Evolutionary conservation across 2,888 invertebrate species (phyloP).

Genomic region (Sesia bembeciformis): DNA sequence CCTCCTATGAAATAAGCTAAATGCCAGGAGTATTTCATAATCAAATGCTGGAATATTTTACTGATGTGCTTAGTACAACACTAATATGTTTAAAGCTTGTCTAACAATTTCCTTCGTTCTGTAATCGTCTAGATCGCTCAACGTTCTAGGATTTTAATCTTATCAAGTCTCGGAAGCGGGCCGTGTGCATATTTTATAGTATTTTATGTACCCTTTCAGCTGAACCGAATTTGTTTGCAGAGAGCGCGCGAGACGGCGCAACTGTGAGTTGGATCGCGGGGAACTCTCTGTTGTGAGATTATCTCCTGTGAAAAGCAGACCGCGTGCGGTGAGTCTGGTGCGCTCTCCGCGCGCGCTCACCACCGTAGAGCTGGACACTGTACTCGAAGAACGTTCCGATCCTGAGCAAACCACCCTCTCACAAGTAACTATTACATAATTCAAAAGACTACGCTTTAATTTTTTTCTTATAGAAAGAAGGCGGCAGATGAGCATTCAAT

Average conservation of each 20-base stretch:
- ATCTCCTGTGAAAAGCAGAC: conserved; percentile 49
- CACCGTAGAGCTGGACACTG: conserved; percentile 86
- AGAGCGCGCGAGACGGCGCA: conserved; percentile 86
- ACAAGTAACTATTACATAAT: conserved; percentile 33
- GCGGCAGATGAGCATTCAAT: too few relatives aligned
- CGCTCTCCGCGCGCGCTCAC: conserved; percentile 83
- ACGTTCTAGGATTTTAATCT: too few relatives aligned
- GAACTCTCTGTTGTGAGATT: conserved; percentile 86
- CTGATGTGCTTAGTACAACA: too few relatives aligned
- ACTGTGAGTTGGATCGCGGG: conserved; percentile 87
- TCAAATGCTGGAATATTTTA: too few relatives aligned
- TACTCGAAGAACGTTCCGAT: conserved; percentile 88
- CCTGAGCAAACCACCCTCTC: conserved; percentile 78
- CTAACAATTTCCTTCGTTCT: too few relatives aligned
- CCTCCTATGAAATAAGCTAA: too few relatives aligned
- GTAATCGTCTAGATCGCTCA: too few relatives aligned
- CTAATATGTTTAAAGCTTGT: too few relatives aligned
- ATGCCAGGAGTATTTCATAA: too few relatives aligned
- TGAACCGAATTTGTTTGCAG: conserved; percentile 31
- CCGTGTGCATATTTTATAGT: not conserved
- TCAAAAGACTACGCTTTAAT: too few relatives aligned
- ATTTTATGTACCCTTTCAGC: not conserved
- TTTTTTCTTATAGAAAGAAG: too few relatives aligned
- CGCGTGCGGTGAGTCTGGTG: conserved; percentile 52
- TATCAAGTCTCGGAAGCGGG: too few relatives aligned